phyloP scores from a whole-genome alignment of 2,113 vertebrate species.

The Zosterops lateralis region DNA sequence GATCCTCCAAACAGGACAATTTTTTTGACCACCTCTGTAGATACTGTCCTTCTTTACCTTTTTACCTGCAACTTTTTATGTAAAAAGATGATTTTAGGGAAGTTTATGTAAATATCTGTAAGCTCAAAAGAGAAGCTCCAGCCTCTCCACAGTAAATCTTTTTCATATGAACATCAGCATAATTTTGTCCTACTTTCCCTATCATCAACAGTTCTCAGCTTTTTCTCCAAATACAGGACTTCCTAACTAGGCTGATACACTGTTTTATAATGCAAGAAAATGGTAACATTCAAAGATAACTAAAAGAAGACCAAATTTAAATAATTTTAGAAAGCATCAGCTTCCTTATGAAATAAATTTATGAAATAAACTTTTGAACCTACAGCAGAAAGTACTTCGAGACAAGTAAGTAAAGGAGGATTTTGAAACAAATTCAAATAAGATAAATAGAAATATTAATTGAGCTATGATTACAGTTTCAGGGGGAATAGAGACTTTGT shows the following conservation, averaged over 20 bases:
- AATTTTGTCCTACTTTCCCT: neutral
- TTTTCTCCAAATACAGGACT: neutral
- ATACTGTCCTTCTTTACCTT: neutral
- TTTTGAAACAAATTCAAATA: neutral
- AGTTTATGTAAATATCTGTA: neutral
- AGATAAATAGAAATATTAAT: neutral
- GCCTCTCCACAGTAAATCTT: neutral
- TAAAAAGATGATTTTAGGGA: neutral
- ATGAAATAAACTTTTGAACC: neutral
- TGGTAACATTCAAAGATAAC: neutral
- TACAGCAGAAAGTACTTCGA: neutral
- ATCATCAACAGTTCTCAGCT: neutral
- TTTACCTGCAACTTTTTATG: neutral
- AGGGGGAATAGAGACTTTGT: neutral
- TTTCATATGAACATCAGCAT: neutral
- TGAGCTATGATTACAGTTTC: neutral
- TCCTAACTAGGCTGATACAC: neutral
- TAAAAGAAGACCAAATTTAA: neutral
- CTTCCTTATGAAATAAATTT: neutral
- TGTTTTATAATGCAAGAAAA: neutral
- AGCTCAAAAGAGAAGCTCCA: neutral
- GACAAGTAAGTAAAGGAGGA: neutral
- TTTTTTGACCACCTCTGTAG: neutral
- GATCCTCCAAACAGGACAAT: neutral
- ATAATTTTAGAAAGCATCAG: neutral